These are phyloP conservation scores for Patagioenas fasciata DNA, from an alignment of 2,113 vertebrate genomes.

Conservation along the genomic window DNA sequence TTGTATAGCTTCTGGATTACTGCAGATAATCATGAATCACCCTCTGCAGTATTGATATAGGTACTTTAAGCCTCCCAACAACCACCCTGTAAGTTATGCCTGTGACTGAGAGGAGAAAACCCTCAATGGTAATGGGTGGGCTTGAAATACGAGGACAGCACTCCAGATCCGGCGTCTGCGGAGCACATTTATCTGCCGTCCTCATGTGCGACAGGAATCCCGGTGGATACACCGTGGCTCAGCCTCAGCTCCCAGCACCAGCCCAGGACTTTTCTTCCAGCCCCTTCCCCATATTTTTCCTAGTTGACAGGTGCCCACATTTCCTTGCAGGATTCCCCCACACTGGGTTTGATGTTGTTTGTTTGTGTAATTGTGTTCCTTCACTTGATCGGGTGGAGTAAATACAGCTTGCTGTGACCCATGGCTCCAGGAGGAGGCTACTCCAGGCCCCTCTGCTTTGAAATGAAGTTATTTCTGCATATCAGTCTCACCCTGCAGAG, in stretches of 20 bases:
- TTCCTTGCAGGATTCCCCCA: background rate
- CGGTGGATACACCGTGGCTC: background rate
- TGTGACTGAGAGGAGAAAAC: background rate
- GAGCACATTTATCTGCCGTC: background rate
- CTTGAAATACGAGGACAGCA: background rate
- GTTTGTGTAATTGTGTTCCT: background rate
- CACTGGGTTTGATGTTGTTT: background rate
- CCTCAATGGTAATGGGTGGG: background rate
- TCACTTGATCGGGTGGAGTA: background rate
- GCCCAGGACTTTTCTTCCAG: background rate
- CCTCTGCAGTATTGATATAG: slow-evolving; percentile 69
- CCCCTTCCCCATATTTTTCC: background rate
- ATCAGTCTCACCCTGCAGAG: background rate
- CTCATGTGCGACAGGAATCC: background rate
- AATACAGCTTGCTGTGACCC: background rate
- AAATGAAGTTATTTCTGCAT: background rate
- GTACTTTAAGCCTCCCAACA: slow-evolving; percentile 35
- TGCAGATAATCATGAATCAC: slow-evolving; percentile 69
- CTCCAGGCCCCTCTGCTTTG: background rate
- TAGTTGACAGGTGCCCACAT: background rate
- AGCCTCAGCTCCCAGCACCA: background rate
- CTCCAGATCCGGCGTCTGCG: background rate
- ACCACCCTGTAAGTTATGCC: slow-evolving; percentile 1
- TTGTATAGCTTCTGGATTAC: slow-evolving; percentile 63
- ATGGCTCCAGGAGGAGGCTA: background rate